Evolutionary conservation across 1,140 invertebrate species (phyloP).

Genomic region (Ylistrum balloti): DNA sequence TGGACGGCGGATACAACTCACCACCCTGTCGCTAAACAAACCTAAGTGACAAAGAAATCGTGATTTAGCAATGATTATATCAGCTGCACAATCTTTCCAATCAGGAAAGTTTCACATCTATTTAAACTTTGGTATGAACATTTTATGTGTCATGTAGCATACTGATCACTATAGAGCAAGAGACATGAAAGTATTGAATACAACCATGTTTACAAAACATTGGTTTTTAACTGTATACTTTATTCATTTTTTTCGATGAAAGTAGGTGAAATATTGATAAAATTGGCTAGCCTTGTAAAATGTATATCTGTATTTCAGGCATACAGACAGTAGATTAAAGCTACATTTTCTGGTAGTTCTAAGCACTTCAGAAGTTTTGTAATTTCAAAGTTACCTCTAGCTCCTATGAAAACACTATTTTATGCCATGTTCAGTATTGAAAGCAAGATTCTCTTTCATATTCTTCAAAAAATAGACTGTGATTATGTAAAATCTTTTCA

Average conservation of each 20-base stretch:
- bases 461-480: too few relatives aligned
- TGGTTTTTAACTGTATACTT: neutral
- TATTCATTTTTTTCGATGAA: too few relatives aligned
- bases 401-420: too few relatives aligned
- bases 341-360: too few relatives aligned
- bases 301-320: too few relatives aligned
- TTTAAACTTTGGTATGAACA: neutral
- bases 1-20: neutral
- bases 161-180: neutral
- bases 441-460: too few relatives aligned
- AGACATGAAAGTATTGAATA: neutral
- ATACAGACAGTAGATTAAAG: too few relatives aligned
- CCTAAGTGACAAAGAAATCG: conserved; percentile 11
- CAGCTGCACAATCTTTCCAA: neutral
- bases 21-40: neutral
- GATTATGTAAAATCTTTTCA: too few relatives aligned
- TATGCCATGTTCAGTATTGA: too few relatives aligned
- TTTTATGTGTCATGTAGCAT: neutral
- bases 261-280: neutral
- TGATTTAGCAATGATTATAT: neutral
- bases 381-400: too few relatives aligned
- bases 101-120: neutral
- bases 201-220: neutral
- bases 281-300: neutral
- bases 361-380: too few relatives aligned